phyloP scores from a whole-genome alignment of 2,797 vertebrate species.

The Parauchenoglanis ngamensis region DNA sequence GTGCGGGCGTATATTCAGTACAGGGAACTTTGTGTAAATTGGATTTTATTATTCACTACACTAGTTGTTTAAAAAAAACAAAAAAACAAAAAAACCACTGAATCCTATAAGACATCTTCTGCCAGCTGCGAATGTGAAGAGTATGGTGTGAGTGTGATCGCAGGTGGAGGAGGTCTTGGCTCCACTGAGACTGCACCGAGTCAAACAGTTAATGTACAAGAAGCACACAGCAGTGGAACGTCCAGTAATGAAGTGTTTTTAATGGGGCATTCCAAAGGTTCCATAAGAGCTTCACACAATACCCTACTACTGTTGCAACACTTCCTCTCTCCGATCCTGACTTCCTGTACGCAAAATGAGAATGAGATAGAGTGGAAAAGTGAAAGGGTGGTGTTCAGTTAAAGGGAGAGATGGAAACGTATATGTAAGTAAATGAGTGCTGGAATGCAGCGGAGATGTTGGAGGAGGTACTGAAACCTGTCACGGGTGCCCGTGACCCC shows the following conservation, averaged over 20 bases:
- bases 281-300: slow-evolving; percentile 44
- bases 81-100: not conserved
- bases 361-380: slow-evolving; percentile 24
- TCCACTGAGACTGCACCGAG: slow-evolving; percentile 10
- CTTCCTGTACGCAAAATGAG: slow-evolving; percentile 48
- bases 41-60: not conserved
- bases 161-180: not conserved
- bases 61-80: not conserved
- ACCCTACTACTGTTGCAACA: slow-evolving; percentile 36
- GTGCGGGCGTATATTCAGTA: not conserved
- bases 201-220: not conserved
- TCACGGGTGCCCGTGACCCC: not conserved
- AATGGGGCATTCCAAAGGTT: slow-evolving; percentile 41
- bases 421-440: slow-evolving; percentile 33
- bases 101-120: not conserved
- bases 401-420: slow-evolving; percentile 33
- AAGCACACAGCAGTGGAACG: not conserved
- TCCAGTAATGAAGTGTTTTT: slow-evolving; percentile 26
- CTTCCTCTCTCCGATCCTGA: slow-evolving; percentile 41
- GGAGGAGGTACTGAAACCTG: not conserved
- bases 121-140: not conserved
- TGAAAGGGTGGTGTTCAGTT: not conserved
- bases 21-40: not conserved
- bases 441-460: slow-evolving; percentile 31
- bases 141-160: not conserved